Conservation (phyloP, 2,113 vertebrate species). For the Ochotona princeps region DNA sequence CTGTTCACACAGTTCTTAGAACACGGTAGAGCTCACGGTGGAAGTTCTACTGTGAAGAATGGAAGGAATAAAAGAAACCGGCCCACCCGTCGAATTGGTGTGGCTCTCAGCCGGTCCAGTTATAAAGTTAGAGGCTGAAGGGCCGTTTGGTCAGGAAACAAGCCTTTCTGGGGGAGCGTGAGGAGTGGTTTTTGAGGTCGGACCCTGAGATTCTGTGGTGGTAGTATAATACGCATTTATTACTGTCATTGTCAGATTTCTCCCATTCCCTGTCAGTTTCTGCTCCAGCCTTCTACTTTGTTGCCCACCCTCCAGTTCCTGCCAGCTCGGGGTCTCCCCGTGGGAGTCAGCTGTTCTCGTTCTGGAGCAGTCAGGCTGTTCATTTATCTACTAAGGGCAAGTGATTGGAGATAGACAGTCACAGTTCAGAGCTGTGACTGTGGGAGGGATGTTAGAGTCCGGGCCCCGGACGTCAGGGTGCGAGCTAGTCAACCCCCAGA, state of each 20-base stretch:
- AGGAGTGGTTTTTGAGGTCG: background rate
- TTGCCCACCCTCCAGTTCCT: background rate
- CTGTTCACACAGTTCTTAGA: slow-evolving; percentile 13
- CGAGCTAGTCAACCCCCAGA: too few relatives aligned
- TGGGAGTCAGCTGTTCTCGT: background rate
- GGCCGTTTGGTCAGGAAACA: background rate
- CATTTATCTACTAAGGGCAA: background rate
- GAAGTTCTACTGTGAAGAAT: slow-evolving; percentile 9
- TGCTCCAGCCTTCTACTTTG: background rate
- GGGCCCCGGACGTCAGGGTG: too few relatives aligned
- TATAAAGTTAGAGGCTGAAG: background rate
- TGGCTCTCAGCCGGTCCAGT: background rate
- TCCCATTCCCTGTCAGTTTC: background rate
- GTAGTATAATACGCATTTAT: background rate
- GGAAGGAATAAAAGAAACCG: background rate
- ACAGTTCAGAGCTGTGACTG: background rate
- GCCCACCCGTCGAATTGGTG: background rate
- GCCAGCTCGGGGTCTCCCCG: slow-evolving; percentile 6
- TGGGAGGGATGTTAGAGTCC: too few relatives aligned
- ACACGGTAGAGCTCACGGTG: background rate
- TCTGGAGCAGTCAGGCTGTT: background rate
- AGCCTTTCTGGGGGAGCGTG: background rate
- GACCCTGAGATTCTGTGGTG: background rate
- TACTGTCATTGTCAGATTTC: background rate
- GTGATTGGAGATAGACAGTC: background rate